phyloP scores from a whole-genome alignment of 2,113 vertebrate genomes.

The Vanacampus margaritifer region DNA sequence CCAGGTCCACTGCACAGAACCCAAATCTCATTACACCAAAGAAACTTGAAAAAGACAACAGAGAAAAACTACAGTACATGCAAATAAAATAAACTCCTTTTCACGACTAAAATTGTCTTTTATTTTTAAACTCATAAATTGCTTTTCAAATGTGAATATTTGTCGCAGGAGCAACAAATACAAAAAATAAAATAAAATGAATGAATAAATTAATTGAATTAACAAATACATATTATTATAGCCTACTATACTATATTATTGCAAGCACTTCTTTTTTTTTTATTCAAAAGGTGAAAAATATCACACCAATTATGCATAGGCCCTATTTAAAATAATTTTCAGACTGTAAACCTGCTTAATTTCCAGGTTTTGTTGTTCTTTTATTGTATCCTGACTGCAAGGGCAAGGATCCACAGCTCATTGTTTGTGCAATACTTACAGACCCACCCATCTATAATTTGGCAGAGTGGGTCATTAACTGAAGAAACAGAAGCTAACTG shows the following conservation, averaged over 20 bases:
- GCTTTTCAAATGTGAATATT: too few species aligned
- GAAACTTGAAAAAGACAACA: background rate
- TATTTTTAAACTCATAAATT: too few species aligned
- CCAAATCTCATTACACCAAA: background rate
- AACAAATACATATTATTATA: too few species aligned
- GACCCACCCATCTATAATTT: constrained; percentile 10
- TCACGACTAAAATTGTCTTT: too few species aligned
- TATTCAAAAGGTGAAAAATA: too few species aligned
- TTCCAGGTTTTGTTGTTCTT: background rate
- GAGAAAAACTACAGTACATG: background rate
- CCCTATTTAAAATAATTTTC: background rate
- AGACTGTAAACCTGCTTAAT: background rate
- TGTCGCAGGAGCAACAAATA: too few species aligned
- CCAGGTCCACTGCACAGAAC: background rate
- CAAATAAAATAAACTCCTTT: background rate
- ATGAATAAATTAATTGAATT: too few species aligned
- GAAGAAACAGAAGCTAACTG: constrained; percentile 16
- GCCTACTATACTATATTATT: too few species aligned
- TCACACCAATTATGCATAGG: too few species aligned
- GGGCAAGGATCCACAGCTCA: background rate
- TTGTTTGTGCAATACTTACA: background rate
- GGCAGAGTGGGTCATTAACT: constrained; percentile 2
- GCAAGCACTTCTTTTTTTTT: background rate
- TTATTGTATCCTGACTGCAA: background rate
- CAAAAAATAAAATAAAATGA: too few species aligned